phyloP scores from a whole-genome alignment of 2,888 invertebrate species.

The Apodemia zela region DNA sequence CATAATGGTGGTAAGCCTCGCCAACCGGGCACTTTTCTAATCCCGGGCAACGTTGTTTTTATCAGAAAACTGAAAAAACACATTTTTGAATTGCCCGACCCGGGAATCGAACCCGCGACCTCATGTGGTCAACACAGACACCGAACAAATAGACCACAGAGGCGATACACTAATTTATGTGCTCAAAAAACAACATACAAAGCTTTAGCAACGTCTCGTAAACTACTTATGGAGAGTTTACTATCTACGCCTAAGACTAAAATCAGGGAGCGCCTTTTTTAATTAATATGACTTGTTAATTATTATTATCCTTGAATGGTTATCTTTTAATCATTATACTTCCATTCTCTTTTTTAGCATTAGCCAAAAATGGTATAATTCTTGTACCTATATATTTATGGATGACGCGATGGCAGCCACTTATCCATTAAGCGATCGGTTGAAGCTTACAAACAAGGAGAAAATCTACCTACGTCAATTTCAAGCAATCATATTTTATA shows the following conservation, averaged over 20 bases:
- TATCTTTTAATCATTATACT: neutral
- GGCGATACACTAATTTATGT: no score
- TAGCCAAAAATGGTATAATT: neutral
- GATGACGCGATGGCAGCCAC: neutral
- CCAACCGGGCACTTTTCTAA: no score
- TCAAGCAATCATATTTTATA: neutral
- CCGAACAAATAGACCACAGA: no score
- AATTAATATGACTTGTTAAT: neutral
- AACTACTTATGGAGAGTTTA: no score
- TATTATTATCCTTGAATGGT: slow-evolving; percentile 1
- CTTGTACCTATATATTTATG: neutral
- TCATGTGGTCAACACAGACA: no score
- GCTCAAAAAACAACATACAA: no score
- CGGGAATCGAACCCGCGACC: no score
- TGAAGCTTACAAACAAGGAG: neutral
- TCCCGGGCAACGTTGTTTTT: no score
- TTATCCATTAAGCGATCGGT: neutral
- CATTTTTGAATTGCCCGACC: no score
- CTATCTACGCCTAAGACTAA: neutral
- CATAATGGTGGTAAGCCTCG: no score
- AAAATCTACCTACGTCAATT: neutral
- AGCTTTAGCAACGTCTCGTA: no score
- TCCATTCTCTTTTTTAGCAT: neutral
- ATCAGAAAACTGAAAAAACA: no score
- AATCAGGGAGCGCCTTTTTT: neutral